A percentile compares a stretch with the other conserved stretches of the same genome.
Evolutionary conservation across 2,113 vertebrate species (phyloP).

Genomic region (Uropsilus gracilis): DNA sequence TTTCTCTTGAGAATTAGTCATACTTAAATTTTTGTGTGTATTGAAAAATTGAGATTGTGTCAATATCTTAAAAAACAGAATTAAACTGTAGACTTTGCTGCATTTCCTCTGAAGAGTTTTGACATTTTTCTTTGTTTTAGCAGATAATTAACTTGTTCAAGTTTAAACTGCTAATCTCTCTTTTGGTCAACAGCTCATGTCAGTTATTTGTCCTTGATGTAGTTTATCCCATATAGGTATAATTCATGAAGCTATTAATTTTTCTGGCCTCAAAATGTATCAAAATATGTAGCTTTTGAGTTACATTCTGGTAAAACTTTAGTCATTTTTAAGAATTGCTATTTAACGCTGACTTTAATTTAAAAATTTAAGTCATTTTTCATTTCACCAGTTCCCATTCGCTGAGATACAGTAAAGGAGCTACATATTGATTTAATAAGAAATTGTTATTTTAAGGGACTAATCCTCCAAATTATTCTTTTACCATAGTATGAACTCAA

Average conservation of each 20-base stretch:
- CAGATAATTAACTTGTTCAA: neutral
- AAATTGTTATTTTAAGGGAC: neutral
- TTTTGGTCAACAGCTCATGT: neutral
- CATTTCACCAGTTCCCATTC: neutral
- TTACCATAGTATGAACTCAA: neutral
- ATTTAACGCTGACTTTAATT: conserved; percentile 16
- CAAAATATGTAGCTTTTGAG: neutral
- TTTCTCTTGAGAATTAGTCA: neutral
- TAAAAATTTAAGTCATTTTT: conserved; percentile 29
- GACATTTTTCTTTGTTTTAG: conserved; percentile 23
- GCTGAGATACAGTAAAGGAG: neutral
- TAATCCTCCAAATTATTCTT: neutral
- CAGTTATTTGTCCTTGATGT: neutral
- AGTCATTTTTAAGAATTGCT: conserved; percentile 12
- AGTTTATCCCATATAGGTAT: neutral
- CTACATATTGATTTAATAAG: neutral
- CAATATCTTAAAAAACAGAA: neutral
- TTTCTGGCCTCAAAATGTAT: neutral
- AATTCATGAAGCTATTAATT: neutral
- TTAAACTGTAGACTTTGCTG: neutral
- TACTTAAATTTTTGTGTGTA: neutral
- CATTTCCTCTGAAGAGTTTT: neutral
- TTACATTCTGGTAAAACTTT: neutral
- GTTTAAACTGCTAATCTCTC: neutral
- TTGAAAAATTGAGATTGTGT: neutral